These are phyloP conservation scores for Zapornia atra DNA, from an alignment of 2,113 vertebrate genomes.

Conservation along the genomic window DNA sequence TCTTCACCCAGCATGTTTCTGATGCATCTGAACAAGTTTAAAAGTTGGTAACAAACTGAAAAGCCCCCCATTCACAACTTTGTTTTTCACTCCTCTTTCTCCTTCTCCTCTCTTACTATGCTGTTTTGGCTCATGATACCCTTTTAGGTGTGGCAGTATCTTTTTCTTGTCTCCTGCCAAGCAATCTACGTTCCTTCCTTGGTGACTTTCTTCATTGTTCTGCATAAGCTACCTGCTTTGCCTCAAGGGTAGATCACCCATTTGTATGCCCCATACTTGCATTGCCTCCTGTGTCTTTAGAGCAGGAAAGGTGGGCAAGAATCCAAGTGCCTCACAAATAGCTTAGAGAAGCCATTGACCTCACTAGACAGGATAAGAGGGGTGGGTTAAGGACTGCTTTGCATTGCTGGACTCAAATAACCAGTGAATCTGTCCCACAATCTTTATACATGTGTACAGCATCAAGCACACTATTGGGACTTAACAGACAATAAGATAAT, in stretches of 20 bases:
- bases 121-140: background rate
- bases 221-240: background rate
- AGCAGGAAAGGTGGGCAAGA: background rate
- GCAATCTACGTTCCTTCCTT: background rate
- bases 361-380: background rate
- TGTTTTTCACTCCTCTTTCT: background rate
- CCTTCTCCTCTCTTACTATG: background rate
- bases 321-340: background rate
- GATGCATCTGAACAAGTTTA: background rate
- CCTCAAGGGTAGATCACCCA: background rate
- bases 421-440: background rate
- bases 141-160: background rate
- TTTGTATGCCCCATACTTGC: background rate
- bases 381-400: background rate
- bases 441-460: background rate
- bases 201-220: background rate
- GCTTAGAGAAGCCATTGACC: background rate
- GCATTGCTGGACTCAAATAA: background rate
- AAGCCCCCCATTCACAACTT: background rate
- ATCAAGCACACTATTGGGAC: background rate
- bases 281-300: background rate
- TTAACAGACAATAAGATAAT: slow-evolving; percentile 29
- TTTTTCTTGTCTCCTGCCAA: background rate
- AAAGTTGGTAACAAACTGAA: background rate
- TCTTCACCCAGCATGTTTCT: background rate